Percentiles rank a stretch among this genome's conserved stretches.
Evolutionary conservation across 2,113 vertebrate genomes (phyloP).

Genomic region (Apus apus): DNA sequence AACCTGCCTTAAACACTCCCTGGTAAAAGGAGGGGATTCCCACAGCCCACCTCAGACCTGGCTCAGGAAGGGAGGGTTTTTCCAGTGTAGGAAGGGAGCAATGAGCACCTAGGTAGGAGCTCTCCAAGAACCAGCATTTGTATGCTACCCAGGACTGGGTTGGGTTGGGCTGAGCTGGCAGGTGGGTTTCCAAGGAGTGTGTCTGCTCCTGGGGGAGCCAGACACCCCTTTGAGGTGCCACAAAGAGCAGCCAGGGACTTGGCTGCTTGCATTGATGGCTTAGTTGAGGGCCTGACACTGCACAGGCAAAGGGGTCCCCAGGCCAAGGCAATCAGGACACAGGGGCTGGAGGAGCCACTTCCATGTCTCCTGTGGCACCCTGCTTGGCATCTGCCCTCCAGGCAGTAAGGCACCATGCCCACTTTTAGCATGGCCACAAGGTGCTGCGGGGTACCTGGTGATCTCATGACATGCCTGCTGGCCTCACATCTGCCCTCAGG

Average conservation of each 20-base stretch:
- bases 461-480: background rate
- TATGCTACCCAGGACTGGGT: background rate
- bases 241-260: background rate
- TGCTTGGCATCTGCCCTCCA: background rate
- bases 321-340: accelerated
- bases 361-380: background rate
- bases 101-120: background rate
- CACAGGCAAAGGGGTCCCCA: background rate
- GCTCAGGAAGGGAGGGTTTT: background rate
- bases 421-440: background rate
- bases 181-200: background rate
- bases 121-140: background rate
- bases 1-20: background rate
- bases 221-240: background rate
- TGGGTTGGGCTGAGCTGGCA: background rate
- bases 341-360: background rate
- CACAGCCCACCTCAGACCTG: background rate
- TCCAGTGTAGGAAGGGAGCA: background rate
- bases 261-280: background rate
- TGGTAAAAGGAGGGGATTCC: background rate
- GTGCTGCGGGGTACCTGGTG: accelerated
- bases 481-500: background rate
- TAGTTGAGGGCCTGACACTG: background rate
- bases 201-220: background rate
- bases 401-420: background rate